phyloP scores from a whole-genome alignment of 1,140 invertebrate genomes.

The Micrasema longulum region DNA sequence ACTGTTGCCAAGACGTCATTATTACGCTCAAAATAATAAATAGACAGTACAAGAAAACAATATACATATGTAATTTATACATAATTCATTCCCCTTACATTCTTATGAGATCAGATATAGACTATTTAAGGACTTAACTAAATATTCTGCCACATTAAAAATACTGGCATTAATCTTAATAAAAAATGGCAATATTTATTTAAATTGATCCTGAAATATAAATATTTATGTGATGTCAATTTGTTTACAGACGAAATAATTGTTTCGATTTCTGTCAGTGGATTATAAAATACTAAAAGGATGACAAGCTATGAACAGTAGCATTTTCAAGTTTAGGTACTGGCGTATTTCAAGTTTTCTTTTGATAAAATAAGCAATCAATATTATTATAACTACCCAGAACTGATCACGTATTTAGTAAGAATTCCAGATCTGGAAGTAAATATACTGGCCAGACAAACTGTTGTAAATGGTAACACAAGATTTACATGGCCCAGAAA shows the following conservation, averaged over 20 bases:
- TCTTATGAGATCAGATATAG: conserved; percentile 42
- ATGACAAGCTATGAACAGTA: too few relatives aligned
- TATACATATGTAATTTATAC: too few relatives aligned
- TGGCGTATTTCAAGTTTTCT: too few relatives aligned
- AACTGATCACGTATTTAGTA: too few relatives aligned
- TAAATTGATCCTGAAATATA: too few relatives aligned
- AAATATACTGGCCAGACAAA: conserved; percentile 19
- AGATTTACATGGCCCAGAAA: not conserved
- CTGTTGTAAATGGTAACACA: conserved; percentile 14
- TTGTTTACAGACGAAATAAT: too few relatives aligned
- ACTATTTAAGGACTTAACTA: conserved; percentile 43
- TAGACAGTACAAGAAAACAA: conserved; percentile 17
- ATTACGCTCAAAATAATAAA: conserved; percentile 33
- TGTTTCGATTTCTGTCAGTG: too few relatives aligned
- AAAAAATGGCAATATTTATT: conserved; percentile 22
- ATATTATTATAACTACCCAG: too few relatives aligned
- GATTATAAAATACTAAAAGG: too few relatives aligned
- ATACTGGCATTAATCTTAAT: conserved; percentile 39
- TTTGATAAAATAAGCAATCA: too few relatives aligned
- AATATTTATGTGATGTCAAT: too few relatives aligned
- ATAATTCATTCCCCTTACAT: conserved; percentile 21
- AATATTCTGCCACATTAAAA: conserved; percentile 29
- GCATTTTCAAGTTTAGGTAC: too few relatives aligned
- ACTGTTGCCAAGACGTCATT: conserved; percentile 8
- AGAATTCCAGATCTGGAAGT: not conserved